These are phyloP conservation scores for Xestoiulus laeticollis DNA, from an alignment of 2,888 invertebrate species.

Conservation along the genomic window DNA sequence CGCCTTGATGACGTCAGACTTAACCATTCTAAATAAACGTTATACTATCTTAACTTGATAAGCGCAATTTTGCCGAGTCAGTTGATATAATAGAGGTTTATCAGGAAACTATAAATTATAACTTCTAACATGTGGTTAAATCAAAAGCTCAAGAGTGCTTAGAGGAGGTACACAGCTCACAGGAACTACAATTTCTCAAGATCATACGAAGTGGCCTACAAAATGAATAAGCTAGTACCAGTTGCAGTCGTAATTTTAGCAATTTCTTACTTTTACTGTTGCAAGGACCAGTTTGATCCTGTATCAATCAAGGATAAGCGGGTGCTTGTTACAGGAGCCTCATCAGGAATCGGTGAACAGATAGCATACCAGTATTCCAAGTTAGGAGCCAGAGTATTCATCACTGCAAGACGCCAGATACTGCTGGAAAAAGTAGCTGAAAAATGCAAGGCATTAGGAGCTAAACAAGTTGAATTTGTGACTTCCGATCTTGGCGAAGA, in stretches of 20 bases:
- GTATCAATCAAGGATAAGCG: constrained; percentile 50
- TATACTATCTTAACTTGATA: too few relatives aligned
- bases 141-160: too few relatives aligned
- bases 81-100: too few relatives aligned
- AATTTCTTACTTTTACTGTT: not conserved
- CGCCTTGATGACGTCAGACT: too few relatives aligned
- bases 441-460: constrained; percentile 50
- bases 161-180: too few relatives aligned
- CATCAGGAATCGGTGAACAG: constrained; percentile 63
- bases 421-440: constrained; percentile 40
- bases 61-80: too few relatives aligned
- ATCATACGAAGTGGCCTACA: too few relatives aligned
- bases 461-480: constrained; percentile 25
- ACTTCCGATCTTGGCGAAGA: constrained; percentile 14
- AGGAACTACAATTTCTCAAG: too few relatives aligned
- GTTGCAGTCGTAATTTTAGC: not conserved
- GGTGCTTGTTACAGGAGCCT: constrained; percentile 63
- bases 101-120: too few relatives aligned
- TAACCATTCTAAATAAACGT: too few relatives aligned
- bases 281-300: constrained; percentile 36
- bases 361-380: constrained; percentile 62
- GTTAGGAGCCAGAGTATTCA: constrained; percentile 47
- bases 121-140: too few relatives aligned
- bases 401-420: constrained; percentile 49
- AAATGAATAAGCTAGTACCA: too few relatives aligned